These are phyloP conservation scores for Agrochola macilenta DNA, from an alignment of 2,888 invertebrate species.

Conservation along the genomic window DNA sequence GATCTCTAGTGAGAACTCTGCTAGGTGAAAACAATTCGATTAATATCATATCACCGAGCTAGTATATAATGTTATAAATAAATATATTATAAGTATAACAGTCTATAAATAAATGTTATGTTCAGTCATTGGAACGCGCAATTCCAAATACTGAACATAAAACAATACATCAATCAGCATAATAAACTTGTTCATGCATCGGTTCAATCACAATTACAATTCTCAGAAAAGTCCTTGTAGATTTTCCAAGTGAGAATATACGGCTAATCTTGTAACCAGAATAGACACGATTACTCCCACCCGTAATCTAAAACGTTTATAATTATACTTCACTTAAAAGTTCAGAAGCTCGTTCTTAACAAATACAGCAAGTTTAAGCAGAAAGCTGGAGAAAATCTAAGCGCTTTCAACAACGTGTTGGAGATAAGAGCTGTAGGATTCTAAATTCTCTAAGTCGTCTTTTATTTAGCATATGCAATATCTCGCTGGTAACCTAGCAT, in stretches of 20 bases:
- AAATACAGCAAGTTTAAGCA: constrained; percentile 38
- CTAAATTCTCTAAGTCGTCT: constrained; percentile 49
- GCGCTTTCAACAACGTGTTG: constrained; percentile 42
- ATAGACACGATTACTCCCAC: background rate
- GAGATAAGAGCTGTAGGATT: constrained; percentile 37
- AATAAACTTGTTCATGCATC: background rate
- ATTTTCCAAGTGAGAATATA: background rate
- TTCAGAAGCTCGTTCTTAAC: constrained; percentile 26
- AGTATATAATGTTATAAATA: no score
- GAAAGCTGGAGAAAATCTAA: constrained; percentile 45
- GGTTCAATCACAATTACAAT: background rate
- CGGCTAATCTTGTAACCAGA: background rate
- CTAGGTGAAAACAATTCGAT: background rate
- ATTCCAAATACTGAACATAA: background rate
- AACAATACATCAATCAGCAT: background rate
- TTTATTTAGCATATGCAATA: constrained; percentile 54
- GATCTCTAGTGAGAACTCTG: background rate
- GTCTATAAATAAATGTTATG: background rate
- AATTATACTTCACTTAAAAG: constrained; percentile 20
- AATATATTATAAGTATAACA: no score
- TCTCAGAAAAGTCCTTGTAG: background rate
- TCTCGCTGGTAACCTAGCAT: constrained; percentile 18
- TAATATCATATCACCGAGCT: background rate
- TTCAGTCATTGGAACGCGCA: background rate
- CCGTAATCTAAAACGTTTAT: background rate